These are phyloP conservation scores for Rhinichthys klamathensis DNA, from an alignment of 2,113 vertebrate genomes.

Conservation along the genomic window DNA sequence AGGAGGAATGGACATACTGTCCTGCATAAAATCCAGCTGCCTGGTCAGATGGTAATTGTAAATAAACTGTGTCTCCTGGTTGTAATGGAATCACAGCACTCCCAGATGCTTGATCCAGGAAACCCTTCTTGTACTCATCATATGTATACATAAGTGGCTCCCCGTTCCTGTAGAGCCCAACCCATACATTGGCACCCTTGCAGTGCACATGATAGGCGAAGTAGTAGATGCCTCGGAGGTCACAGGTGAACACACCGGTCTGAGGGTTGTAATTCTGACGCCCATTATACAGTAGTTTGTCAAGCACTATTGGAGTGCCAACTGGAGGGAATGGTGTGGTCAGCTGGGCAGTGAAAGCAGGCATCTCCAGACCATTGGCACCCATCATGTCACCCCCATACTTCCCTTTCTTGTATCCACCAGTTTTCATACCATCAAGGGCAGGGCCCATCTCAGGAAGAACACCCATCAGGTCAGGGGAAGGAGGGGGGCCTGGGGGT, in stretches of 20 bases:
- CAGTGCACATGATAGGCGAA: conserved; percentile 96
- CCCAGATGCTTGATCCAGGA: conserved; percentile 95
- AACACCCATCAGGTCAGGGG: conserved; percentile 85
- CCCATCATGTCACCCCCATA: conserved; percentile 73
- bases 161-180: conserved; percentile 93
- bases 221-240: conserved; percentile 93
- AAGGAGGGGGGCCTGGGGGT: conserved; percentile 77
- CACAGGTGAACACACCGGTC: conserved; percentile 93
- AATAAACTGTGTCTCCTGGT: conserved; percentile 87
- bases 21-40: conserved; percentile 95
- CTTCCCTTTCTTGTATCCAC: conserved; percentile 87
- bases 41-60: conserved; percentile 96
- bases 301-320: conserved; percentile 89
- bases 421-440: conserved; percentile 81
- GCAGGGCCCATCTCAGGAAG: conserved; percentile 89
- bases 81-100: conserved; percentile 89
- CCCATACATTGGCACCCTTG: conserved; percentile 95
- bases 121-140: conserved; percentile 95
- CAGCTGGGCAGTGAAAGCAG: conserved; percentile 90
- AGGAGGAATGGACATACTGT: conserved; percentile 95
- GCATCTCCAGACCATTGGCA: conserved; percentile 81
- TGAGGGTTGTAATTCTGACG: conserved; percentile 95
- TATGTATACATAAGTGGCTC: conserved; percentile 98
- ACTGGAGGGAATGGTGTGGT: conserved; percentile 91
- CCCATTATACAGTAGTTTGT: conserved; percentile 93